Evolutionary conservation across 2,797 vertebrate species (phyloP), one percentile per base, ranked within the genome.

Genomic region (Cercopithecus mitis): DNA sequence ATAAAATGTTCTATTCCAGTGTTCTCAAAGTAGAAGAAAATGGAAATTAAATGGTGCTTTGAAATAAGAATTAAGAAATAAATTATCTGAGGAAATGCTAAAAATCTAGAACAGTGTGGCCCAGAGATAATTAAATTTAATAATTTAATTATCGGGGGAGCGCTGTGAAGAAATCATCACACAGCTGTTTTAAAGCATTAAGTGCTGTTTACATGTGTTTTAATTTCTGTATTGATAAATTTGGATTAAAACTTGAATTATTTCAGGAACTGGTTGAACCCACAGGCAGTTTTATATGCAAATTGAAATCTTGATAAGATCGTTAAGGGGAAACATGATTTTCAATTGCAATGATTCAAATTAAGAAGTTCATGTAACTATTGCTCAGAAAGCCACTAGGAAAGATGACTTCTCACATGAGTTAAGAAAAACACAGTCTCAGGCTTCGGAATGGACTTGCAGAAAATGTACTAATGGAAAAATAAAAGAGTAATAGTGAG

Each of bases 321-420:
- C 41, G 57, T 58, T 88, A 70, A 80, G 41, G 6, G 14, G 5
- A 55, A 61, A 8, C 30, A 80, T 52, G 77, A 24, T 61, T 82
- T 98, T 93, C 50, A 4, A 20, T 79, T 27, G 57, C 64, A 43
- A 2, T 79, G 20, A 83, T 90, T 92, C 88, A 96, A 93, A 39
- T 92, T 67, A 92, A 82, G 73, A 96, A 87, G 17, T 82, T 43
- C 2, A 7, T 4, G 5, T 75, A 55, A 81, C 43, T 50, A 12
- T 70, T 73, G n/a, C 45, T 94, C 58, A 45, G 13, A 92, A 95
- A 88, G n/a, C 13, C 30, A 45, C 25, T 30, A 20, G 61, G 67
- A 86, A 22, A 85, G 57, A 88, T 36, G 27, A 14, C 15, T 88
- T 96, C 55, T 89, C 25, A 87, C 6, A 17, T 7, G 73, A 83